Evolutionary conservation across 2,113 vertebrate genomes (phyloP).

Genomic region (Cyanistes caeruleus): DNA sequence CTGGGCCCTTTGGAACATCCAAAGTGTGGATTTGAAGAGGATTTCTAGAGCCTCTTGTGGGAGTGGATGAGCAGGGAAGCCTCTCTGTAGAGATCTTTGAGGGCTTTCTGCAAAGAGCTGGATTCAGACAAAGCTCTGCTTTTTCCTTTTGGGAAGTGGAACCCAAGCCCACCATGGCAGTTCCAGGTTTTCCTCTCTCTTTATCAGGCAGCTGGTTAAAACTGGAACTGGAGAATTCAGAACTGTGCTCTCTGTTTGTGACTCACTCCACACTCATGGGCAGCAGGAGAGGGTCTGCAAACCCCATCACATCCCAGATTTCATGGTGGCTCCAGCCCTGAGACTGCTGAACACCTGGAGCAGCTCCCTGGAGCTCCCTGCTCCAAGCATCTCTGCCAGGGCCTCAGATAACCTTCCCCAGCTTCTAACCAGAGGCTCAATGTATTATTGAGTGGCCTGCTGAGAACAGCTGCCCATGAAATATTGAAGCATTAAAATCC

Average conservation of each 20-base stretch:
- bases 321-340: background rate
- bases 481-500: slow-evolving; percentile 67
- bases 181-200: background rate
- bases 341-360: background rate
- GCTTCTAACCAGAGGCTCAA: slow-evolving; percentile 21
- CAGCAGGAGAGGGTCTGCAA: background rate
- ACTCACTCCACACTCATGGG: background rate
- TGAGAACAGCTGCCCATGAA: slow-evolving; percentile 68
- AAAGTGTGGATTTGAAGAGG: background rate
- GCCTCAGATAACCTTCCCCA: slow-evolving; percentile 51
- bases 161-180: background rate
- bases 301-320: background rate
- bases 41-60: background rate
- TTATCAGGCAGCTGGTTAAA: background rate
- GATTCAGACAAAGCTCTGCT: background rate
- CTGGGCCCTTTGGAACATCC: background rate
- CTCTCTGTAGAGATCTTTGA: background rate
- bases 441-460: slow-evolving; percentile 69
- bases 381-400: background rate
- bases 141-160: background rate
- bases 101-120: background rate
- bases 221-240: background rate
- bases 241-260: background rate
- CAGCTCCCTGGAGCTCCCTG: background rate
- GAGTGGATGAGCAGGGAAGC: background rate